Percentiles rank a stretch among this genome's conserved stretches.
phyloP scores from a whole-genome alignment of 2,113 vertebrate genomes.

The Cinclus mexicanus region DNA sequence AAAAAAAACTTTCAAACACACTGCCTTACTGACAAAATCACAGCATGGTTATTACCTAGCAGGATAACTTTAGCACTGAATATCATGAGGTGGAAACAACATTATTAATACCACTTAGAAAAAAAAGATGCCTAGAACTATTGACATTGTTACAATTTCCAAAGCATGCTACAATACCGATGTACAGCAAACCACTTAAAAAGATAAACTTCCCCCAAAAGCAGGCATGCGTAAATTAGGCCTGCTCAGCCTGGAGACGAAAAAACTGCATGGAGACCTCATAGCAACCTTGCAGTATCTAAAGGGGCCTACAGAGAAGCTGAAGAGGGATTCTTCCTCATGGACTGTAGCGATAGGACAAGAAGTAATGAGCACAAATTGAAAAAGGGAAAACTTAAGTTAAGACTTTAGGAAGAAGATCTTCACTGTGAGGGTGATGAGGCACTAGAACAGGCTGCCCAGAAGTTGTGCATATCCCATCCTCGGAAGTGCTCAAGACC shows the following conservation, averaged over 20 bases:
- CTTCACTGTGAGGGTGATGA: not conserved
- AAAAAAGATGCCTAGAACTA: not conserved
- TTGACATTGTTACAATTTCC: fast-evolving
- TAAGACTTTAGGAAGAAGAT: not conserved
- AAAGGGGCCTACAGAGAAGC: not conserved
- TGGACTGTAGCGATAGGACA: fast-evolving
- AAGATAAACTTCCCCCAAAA: not conserved
- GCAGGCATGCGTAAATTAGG: not conserved
- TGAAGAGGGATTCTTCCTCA: not conserved
- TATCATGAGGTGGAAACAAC: not conserved
- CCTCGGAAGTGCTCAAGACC: not conserved
- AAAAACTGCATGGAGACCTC: not conserved
- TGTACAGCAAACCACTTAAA: not conserved
- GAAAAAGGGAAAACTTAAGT: not conserved
- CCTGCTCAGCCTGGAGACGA: not conserved
- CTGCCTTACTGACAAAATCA: fast-evolving
- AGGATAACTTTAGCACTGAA: not conserved
- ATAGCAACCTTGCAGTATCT: not conserved
- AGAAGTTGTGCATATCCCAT: not conserved
- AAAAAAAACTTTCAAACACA: not conserved
- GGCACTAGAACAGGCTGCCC: not conserved
- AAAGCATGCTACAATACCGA: fast-evolving
- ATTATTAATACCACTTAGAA: fast-evolving
- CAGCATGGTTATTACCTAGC: not conserved
- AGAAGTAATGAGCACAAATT: not conserved